These are phyloP conservation scores for Drosophila helvetica DNA, from an alignment of 2,888 invertebrate genomes.

Conservation along the genomic window DNA sequence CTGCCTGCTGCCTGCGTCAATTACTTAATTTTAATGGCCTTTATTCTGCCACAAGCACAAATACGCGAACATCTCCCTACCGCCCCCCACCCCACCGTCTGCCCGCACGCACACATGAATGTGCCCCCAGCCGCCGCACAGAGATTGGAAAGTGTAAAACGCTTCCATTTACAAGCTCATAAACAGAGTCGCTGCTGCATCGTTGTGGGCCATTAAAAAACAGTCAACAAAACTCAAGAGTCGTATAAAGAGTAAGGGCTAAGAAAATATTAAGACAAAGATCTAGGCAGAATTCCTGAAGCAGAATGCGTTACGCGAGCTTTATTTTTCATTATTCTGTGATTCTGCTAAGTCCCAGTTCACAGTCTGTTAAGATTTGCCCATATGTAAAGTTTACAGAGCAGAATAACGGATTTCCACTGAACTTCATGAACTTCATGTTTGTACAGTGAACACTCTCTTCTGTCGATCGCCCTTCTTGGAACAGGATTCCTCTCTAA, in stretches of 20 bases:
- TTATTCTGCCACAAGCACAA: conserved; percentile 51
- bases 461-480: background rate
- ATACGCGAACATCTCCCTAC: conserved; percentile 20
- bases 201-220: conserved; percentile 43
- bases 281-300: background rate
- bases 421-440: background rate
- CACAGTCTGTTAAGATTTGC: background rate
- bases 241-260: background rate
- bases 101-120: conserved; percentile 26
- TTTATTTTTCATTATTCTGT: background rate
- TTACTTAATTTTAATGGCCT: conserved; percentile 70
- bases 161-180: conserved; percentile 38
- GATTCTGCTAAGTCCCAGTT: background rate
- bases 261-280: background rate
- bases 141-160: conserved; percentile 45
- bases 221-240: conserved; percentile 24
- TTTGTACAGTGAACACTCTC: too few species aligned
- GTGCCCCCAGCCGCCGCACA: conserved; percentile 20
- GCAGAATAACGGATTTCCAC: background rate
- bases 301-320: background rate
- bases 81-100: too few species aligned
- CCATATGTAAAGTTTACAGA: background rate
- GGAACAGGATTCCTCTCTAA: background rate
- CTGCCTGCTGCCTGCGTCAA: conserved; percentile 52
- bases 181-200: conserved; percentile 38